Percentiles rank a stretch among this genome's conserved stretches.
These are phyloP conservation scores for Galaxias olidus DNA, from an alignment of 2,797 vertebrate genomes.

Conservation along the genomic window DNA sequence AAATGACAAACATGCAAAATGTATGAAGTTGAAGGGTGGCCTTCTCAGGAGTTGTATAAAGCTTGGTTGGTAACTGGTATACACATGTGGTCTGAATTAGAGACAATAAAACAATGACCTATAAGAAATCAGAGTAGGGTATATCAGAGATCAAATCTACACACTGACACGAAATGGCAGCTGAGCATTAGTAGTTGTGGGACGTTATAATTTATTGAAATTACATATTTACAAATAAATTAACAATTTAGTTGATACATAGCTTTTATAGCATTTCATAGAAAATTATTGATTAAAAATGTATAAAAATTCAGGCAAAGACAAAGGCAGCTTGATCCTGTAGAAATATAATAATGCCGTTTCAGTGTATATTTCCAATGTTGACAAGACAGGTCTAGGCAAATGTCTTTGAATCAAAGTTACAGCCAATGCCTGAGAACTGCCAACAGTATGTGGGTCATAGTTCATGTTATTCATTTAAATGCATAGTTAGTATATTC, in stretches of 20 bases:
- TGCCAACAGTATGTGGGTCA: conserved; percentile 55
- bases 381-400: conserved; percentile 10
- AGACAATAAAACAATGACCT: no score
- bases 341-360: conserved; percentile 39
- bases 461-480: conserved; percentile 22
- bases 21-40: no score
- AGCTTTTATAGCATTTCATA: conserved; percentile 42
- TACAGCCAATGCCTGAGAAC: conserved; percentile 6
- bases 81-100: no score
- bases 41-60: no score
- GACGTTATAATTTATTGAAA: conserved; percentile 49
- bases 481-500: conserved; percentile 67
- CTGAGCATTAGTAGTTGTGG: no score
- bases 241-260: conserved; percentile 39
- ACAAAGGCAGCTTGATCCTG: conserved; percentile 61
- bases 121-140: no score
- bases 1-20: no score
- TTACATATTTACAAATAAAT: conserved; percentile 64
- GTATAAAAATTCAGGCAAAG: conserved; percentile 67
- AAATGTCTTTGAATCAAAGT: conserved; percentile 47
- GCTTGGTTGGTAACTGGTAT: no score
- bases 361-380: conserved; percentile 18
- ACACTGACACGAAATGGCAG: no score
- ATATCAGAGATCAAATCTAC: no score
- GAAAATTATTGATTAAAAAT: conserved; percentile 60